Conservation (phyloP, 2,797 vertebrate genomes). For the Pangasius sanitwongsei region DNA sequence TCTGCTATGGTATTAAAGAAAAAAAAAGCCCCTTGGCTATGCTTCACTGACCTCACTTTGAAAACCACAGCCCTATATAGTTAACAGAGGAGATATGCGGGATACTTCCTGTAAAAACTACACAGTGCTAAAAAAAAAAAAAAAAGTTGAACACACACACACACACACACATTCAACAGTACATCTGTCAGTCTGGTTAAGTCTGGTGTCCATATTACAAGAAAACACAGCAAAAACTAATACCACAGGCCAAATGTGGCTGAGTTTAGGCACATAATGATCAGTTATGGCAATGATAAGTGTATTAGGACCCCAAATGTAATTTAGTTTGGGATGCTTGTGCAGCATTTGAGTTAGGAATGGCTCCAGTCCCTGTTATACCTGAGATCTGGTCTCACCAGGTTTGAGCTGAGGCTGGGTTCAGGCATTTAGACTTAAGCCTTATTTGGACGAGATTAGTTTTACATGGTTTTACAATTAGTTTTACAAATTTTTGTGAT, state of each 20-base stretch:
- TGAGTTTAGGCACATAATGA: background rate
- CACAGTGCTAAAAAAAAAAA: background rate
- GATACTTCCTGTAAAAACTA: background rate
- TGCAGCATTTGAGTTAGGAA: too few relatives aligned
- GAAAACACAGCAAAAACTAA: background rate
- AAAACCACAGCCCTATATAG: slow-evolving; percentile 21
- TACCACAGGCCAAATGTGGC: background rate
- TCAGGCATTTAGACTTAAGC: background rate
- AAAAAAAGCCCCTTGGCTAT: slow-evolving; percentile 10
- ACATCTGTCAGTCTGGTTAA: background rate
- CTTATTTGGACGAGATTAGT: background rate
- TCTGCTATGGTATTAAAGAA: background rate
- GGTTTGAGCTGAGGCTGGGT: background rate
- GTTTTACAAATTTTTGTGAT: too few relatives aligned
- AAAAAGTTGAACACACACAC: background rate
- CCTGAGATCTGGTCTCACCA: background rate
- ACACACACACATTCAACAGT: background rate
- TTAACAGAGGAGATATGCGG: background rate
- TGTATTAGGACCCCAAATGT: background rate
- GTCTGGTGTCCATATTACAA: background rate
- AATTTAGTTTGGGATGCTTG: background rate
- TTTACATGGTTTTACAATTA: too few relatives aligned
- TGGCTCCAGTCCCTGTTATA: background rate
- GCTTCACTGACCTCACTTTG: slow-evolving; percentile 25
- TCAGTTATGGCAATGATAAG: background rate